Evolutionary conservation across 1,140 invertebrate genomes (phyloP).

Genomic region (Bombyx mandarina): DNA sequence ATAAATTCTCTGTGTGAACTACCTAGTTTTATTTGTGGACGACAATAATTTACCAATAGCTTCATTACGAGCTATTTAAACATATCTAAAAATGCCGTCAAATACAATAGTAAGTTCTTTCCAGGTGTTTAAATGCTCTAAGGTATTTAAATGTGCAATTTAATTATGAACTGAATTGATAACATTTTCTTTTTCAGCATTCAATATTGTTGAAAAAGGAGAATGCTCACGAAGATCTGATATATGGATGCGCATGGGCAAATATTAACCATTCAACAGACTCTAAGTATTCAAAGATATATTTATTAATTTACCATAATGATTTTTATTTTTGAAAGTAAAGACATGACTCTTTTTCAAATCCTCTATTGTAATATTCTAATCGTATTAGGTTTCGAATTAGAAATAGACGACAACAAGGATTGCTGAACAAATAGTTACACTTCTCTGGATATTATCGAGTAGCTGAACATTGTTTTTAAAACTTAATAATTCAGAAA

Average conservation of each 20-base stretch:
- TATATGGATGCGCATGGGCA: slow-evolving; percentile 93
- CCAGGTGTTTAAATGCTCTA: background rate
- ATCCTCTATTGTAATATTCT: no score
- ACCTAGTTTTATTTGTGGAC: background rate
- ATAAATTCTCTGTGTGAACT: no score
- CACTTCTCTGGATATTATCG: no score
- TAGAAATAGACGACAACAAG: no score
- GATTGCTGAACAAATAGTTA: no score
- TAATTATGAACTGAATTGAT: background rate
- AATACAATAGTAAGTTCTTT: slow-evolving; percentile 22
- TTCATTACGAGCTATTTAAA: background rate
- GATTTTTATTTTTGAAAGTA: no score
- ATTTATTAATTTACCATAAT: background rate
- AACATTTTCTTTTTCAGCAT: slow-evolving; percentile 34
- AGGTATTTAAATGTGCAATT: background rate
- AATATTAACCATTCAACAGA: slow-evolving; percentile 70
- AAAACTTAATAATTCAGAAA: no score
- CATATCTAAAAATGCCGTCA: slow-evolving; percentile 5
- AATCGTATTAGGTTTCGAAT: no score
- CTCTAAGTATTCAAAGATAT: slow-evolving; percentile 41
- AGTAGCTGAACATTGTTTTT: no score
- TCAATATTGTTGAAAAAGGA: slow-evolving; percentile 80
- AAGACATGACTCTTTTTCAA: no score
- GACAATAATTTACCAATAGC: no score
- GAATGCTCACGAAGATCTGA: slow-evolving; percentile 92